Base-by-base conservation (phyloP, 2,113 vertebrate species). In the Myiozetetes cayanensis region DNA sequence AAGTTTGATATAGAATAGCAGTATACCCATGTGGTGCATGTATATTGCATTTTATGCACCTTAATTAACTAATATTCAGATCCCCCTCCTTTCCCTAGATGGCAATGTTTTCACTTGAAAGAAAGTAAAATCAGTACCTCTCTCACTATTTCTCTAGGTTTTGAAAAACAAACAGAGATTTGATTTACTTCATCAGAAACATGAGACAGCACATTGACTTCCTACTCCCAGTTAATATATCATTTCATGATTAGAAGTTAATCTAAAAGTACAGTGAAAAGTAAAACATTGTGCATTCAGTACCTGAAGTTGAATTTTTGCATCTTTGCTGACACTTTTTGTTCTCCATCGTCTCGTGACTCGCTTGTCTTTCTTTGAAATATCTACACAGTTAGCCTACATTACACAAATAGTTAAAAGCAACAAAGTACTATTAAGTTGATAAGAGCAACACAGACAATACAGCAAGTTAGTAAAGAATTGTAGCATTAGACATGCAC, bases 241-340 rank as follows among this genome's bases (percentile, higher is more conserved):
- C 3, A 75, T 74, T 83, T 93, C 61, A 75, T 72, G n/a, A 41
- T 73, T 80, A 81, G 46, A 88, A 90, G 39, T 88, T 63, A 80
- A 85, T 58, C 30, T 58, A 65, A 58, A 93, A 90, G 58, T 83
- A 86, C 15, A 91, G 18, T 82, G 61, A 83, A 79, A 93, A 86
- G 41, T 91, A 91, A 96, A 97, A 90, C 33, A 78, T 77, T 24
- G 55, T 63, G 53, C 72, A 89, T 85, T 94, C 94, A 91, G 98
- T 99, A 99, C 99, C 99, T 99, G 99, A 96, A 99, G 99, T 96
- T 99, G 99, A 98, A 99, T 99, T 99, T 99, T 99, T 98, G 99
- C 98, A 97, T 99, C 99, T 99, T 99, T 99, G 98, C 99, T 99
- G 98, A 99, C 99, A 98, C 99, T 99, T 99, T 99, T 99, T 98